Evolutionary conservation across 2,888 invertebrate species (phyloP).

Genomic region (Furcula furcula): DNA sequence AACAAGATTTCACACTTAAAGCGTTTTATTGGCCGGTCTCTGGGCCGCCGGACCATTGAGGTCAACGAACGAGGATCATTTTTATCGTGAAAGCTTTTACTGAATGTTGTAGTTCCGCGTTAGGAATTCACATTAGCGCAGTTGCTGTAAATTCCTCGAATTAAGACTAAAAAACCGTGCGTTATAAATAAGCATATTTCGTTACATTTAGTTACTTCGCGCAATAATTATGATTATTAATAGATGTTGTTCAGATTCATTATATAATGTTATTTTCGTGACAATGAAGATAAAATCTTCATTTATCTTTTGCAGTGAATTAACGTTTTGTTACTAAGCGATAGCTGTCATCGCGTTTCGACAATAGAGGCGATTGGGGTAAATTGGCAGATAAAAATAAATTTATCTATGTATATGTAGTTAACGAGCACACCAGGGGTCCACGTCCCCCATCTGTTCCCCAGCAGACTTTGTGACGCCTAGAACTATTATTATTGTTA

Average conservation of each 20-base stretch:
- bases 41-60: conserved; percentile 27
- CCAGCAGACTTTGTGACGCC: conserved; percentile 63
- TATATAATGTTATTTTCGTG: conserved; percentile 2
- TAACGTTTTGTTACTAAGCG: conserved; percentile 44
- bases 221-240: not conserved
- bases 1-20: conserved; percentile 56
- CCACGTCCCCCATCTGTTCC: conserved; percentile 54
- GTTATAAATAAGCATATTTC: not conserved
- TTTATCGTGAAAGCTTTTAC: conserved; percentile 35
- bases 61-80: conserved; percentile 35
- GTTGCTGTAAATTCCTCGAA: conserved; percentile 21
- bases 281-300: conserved; percentile 15
- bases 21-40: conserved; percentile 33
- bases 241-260: not conserved
- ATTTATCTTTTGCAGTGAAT: conserved; percentile 19
- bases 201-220: not conserved
- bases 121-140: conserved; percentile 28
- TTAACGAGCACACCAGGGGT: conserved; percentile 70
- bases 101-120: conserved; percentile 25
- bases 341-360: conserved; percentile 58
- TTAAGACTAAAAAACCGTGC: conserved; percentile 1
- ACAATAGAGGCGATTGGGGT: conserved; percentile 73
- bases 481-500: conserved; percentile 55
- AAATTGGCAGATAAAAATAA: conserved; percentile 78
- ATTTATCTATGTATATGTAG: conserved; percentile 68